These are phyloP conservation scores for Pangasius djambal DNA, from an alignment of 2,797 vertebrate species.

Conservation along the genomic window DNA sequence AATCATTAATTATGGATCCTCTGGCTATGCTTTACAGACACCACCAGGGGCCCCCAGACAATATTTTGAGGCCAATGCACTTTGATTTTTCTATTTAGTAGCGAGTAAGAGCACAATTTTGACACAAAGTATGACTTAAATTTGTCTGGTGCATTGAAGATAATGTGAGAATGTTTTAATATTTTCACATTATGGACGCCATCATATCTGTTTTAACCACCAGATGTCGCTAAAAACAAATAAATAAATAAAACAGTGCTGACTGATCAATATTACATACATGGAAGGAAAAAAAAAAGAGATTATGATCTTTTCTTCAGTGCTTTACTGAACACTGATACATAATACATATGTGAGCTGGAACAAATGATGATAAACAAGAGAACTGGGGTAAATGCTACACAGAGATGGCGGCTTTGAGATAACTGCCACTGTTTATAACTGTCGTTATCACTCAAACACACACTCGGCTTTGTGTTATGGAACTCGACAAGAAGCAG, in stretches of 20 bases:
- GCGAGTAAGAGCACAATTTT: neutral
- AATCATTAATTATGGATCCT: neutral
- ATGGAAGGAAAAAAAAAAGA: neutral
- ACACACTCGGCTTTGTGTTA: constrained; percentile 72
- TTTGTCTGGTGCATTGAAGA: neutral
- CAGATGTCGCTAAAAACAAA: constrained; percentile 46
- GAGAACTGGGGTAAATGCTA: neutral
- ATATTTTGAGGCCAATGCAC: neutral
- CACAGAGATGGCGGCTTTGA: constrained; percentile 23
- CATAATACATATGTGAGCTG: neutral
- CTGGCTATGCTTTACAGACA: neutral
- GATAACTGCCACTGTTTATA: constrained; percentile 48
- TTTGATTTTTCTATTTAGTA: neutral
- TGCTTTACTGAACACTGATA: neutral
- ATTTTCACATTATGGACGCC: neutral
- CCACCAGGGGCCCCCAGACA: neutral
- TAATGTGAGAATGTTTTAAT: neutral
- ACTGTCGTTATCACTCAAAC: constrained; percentile 36
- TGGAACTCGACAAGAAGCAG: constrained; percentile 67
- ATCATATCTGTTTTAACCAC: constrained; percentile 19
- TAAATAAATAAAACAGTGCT: neutral
- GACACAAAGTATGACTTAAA: no score
- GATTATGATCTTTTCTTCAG: neutral
- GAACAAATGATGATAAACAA: constrained; percentile 17
- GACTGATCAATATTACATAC: neutral